Evolutionary conservation across 2,113 vertebrate species (phyloP).

Genomic region (Orycteropus afer): DNA sequence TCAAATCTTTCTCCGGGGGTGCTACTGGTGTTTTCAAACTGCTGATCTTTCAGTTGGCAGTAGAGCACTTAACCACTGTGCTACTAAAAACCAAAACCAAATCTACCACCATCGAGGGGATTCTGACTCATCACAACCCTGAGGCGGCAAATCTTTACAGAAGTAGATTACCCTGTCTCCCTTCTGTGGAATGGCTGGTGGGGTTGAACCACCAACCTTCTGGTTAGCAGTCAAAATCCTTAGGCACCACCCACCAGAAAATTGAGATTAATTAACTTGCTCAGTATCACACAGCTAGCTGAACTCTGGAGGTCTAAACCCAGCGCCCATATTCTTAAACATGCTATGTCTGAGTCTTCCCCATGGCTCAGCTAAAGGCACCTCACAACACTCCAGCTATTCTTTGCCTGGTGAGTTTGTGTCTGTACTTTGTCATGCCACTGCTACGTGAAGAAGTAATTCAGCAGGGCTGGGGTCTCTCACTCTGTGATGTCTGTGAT

Average conservation of each 20-base stretch:
- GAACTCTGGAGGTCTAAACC: not conserved
- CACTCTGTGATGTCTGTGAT: not conserved
- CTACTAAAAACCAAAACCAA: no score
- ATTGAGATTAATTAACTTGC: not conserved
- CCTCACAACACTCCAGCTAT: not conserved
- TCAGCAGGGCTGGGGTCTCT: not conserved
- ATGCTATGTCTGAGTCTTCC: not conserved
- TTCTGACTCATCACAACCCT: no score
- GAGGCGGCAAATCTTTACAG: no score
- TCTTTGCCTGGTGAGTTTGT: not conserved
- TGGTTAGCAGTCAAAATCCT: no score
- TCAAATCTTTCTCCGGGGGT: not conserved
- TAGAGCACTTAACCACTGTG: no score
- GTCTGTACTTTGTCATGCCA: not conserved
- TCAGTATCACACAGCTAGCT: constrained; percentile 1
- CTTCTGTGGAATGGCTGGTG: no score
- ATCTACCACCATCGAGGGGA: no score
- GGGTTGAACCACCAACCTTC: no score
- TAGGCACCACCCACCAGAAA: no score
- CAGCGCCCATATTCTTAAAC: not conserved
- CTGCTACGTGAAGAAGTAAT: not conserved
- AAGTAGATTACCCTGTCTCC: no score
- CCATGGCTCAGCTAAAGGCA: not conserved
- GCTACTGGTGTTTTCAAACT: not conserved
- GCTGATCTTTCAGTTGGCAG: not conserved